Evolutionary conservation across 2,113 vertebrate species (phyloP), one percentile per base, ranked within the genome.

Genomic region (Ibidorhyncha struthersii): DNA sequence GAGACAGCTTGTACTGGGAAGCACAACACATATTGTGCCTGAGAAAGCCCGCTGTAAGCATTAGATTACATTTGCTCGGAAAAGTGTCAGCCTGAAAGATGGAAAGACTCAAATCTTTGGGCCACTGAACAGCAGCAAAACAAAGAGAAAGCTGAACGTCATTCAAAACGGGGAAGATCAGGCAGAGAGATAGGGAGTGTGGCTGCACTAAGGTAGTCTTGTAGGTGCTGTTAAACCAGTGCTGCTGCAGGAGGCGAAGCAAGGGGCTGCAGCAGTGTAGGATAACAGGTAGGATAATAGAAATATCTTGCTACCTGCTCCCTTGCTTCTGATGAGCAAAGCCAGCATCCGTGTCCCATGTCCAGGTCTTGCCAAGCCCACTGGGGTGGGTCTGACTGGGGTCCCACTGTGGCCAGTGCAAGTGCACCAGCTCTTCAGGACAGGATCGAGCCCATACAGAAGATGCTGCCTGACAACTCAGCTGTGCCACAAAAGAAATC

Each of bases 1-100:
- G 84, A 96, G 87, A 96, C 93, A 93, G 81, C 84, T 89, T 94
- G 94, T 94, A 66, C 89, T 62, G 73, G 32, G 81, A 95, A 73
- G 74, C 32, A 94, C 87, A 96, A 72, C 89, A 80, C 53, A 40
- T 13, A 40, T 13, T 70, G 93, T 89, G 78, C 81, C 63, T 49
- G 49, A 76, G 73, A 86, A 92, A 93, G 80, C 41, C 69, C 15
- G 1, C 70, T 94, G 40, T 45, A 91, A 96, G 86, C 82, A 56
- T 95, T 96, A 69, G 82, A 82, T 97, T 80, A 91, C 66, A 10
- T 65, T 63, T 41, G 38, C 73, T 82, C 4, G 0, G 84, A 55
- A 69, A 89, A 85, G 43, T 17, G 41, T n/a, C 56, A 23, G 69
- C 80, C 83, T 74, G 47, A 53, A 92, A 85, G 85, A 63, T 3